Conservation (phyloP, 1,140 invertebrate species). For the Copidosoma floridanum region DNA sequence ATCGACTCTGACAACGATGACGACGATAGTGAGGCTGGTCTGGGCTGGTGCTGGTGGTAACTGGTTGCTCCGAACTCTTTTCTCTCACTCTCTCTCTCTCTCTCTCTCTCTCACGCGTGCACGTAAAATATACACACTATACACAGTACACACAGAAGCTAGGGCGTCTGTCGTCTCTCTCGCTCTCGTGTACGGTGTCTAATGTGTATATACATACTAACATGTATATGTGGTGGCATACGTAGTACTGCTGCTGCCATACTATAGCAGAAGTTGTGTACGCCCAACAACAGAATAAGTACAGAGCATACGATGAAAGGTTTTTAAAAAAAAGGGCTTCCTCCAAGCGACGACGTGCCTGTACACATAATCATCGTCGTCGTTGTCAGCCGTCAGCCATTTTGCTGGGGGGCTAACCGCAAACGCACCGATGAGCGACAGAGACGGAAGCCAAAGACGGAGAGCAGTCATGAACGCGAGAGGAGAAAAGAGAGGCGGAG, state of each 20-base stretch:
- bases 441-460: neutral
- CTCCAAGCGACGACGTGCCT: constrained; percentile 6
- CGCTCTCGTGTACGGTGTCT: too few relatives aligned
- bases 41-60: too few relatives aligned
- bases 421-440: neutral
- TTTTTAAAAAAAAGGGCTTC: neutral
- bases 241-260: too few relatives aligned
- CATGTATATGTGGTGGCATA: neutral
- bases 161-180: too few relatives aligned
- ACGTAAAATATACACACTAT: neutral
- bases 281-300: neutral
- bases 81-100: neutral
- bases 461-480: neutral
- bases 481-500: neutral
- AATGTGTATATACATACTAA: neutral
- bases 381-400: constrained; percentile 19
- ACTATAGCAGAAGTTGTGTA: neutral
- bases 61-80: neutral
- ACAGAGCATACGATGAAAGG: neutral
- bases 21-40: too few relatives aligned
- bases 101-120: neutral
- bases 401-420: constrained; percentile 1
- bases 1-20: too few relatives aligned
- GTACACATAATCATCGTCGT: neutral
- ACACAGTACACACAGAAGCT: neutral